phyloP scores from a whole-genome alignment of 2,113 vertebrate species.

The Prionailurus bengalensis region DNA sequence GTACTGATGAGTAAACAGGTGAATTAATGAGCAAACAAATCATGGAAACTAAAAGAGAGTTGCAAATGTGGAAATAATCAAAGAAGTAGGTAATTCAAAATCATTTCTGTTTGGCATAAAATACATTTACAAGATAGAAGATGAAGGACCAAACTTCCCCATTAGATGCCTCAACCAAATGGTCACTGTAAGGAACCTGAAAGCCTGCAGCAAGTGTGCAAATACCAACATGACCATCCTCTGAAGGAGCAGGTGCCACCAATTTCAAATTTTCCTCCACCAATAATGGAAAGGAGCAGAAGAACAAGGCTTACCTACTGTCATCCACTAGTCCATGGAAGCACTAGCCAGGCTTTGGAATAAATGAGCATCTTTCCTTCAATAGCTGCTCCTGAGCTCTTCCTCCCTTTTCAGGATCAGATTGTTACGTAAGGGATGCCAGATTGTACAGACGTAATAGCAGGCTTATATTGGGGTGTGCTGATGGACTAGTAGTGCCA shows the following conservation, averaged over 20 bases:
- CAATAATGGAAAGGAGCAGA: not conserved
- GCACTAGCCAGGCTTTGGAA: not conserved
- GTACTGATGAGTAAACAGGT: not conserved
- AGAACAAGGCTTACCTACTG: too few relatives aligned
- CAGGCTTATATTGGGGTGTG: not conserved
- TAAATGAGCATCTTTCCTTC: not conserved
- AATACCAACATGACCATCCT: not conserved
- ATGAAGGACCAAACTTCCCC: not conserved
- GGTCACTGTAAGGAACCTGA: not conserved
- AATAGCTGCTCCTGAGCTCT: not conserved
- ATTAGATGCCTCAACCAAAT: not conserved
- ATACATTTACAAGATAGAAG: not conserved
- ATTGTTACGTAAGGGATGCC: not conserved
- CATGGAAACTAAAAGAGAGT: not conserved
- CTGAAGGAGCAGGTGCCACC: not conserved
- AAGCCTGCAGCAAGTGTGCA: not conserved
- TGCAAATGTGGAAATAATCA: constrained; percentile 25
- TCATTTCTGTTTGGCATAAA: constrained; percentile 44
- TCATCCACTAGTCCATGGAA: not conserved
- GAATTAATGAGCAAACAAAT: constrained; percentile 39
- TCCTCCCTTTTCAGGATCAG: not conserved
- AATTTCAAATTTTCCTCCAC: not conserved
- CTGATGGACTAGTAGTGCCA: not conserved
- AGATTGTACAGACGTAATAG: not conserved
- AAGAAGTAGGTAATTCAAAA: constrained; percentile 20